Conservation (phyloP, 2,888 invertebrate species). For the Nudaria mundana region DNA sequence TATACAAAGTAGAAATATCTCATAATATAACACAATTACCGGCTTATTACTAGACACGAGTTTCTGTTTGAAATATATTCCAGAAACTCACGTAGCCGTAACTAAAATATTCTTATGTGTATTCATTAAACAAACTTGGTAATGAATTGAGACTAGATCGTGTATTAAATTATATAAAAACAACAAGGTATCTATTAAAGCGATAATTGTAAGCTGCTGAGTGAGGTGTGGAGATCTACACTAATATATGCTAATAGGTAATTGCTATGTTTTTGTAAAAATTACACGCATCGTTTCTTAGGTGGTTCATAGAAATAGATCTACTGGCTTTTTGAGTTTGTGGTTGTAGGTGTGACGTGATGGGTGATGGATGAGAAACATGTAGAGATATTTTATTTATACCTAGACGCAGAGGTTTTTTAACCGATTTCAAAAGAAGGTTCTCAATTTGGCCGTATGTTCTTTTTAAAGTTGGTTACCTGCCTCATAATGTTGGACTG, state of each 20-base stretch:
- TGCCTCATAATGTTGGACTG: too few species aligned
- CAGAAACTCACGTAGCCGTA: slow-evolving; percentile 1
- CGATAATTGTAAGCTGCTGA: slow-evolving; percentile 42
- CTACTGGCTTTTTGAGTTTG: too few species aligned
- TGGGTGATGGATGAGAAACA: too few species aligned
- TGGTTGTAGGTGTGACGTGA: slow-evolving; percentile 8
- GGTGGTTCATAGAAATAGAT: too few species aligned
- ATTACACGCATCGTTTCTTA: slow-evolving; percentile 59
- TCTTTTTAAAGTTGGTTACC: too few species aligned
- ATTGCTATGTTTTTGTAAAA: slow-evolving; percentile 53
- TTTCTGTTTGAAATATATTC: neutral
- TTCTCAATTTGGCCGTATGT: too few species aligned
- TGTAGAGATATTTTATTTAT: too few species aligned
- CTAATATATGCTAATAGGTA: slow-evolving; percentile 35
- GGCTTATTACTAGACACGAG: neutral
- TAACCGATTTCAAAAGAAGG: too few species aligned
- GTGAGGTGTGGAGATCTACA: slow-evolving; percentile 41
- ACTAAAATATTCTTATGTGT: slow-evolving; percentile 9
- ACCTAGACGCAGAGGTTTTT: too few species aligned
- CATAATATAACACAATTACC: neutral
- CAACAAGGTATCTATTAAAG: slow-evolving; percentile 40
- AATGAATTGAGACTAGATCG: too few species aligned
- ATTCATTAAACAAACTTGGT: too few species aligned
- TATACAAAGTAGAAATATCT: too few species aligned
- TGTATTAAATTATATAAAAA: slow-evolving; percentile 26